These are phyloP conservation scores for Aspidapion aeneum DNA, from an alignment of 2,888 invertebrate species.

Conservation along the genomic window DNA sequence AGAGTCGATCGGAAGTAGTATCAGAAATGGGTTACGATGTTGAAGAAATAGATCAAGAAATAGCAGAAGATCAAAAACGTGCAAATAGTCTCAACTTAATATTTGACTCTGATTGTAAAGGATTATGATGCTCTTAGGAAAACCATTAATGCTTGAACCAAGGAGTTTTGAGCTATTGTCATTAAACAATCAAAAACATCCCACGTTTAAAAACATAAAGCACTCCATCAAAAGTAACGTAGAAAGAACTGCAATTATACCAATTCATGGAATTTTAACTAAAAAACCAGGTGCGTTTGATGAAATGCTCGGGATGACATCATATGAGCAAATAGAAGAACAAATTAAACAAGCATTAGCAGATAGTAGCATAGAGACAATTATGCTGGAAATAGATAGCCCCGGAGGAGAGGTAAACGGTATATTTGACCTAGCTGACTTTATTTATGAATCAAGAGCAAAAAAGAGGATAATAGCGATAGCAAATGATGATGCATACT, in stretches of 20 bases:
- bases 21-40: slow-evolving; percentile 17
- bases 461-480: slow-evolving; percentile 11
- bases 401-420: slow-evolving; percentile 6
- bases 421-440: slow-evolving; percentile 11
- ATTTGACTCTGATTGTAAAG: slow-evolving; percentile 4
- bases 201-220: no score
- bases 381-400: slow-evolving; percentile 4
- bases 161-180: no score
- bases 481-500: no score
- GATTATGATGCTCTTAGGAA: no score
- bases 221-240: no score
- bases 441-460: slow-evolving; percentile 6
- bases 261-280: slow-evolving; percentile 1
- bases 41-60: slow-evolving; percentile 17
- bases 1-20: slow-evolving; percentile 15
- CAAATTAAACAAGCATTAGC: background rate
- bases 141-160: no score
- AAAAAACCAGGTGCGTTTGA: slow-evolving; percentile 3
- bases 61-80: slow-evolving; percentile 15
- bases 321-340: slow-evolving; percentile 1
- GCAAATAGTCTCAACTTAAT: background rate
- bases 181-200: no score
- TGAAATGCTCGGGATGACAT: slow-evolving; percentile 3
- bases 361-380: slow-evolving; percentile 4
- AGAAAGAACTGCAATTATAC: slow-evolving; percentile 5